phyloP scores from a whole-genome alignment of 1,140 invertebrate species.

The Lutraria rhynchaena region DNA sequence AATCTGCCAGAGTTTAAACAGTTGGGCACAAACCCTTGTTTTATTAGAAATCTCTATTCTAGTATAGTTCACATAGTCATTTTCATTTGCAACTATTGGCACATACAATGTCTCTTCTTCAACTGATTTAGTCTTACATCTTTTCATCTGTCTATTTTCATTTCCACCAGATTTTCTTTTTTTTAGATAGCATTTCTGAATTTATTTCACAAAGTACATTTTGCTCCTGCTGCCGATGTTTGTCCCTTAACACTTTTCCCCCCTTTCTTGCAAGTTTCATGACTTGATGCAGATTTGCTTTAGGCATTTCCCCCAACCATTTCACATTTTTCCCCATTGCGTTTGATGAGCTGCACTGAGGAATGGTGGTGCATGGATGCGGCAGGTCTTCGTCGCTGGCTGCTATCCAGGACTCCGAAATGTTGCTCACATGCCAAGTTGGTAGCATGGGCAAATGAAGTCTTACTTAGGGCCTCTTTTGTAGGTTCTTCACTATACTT shows the following conservation, averaged over 20 bases:
- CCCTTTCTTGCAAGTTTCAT: constrained; percentile 36
- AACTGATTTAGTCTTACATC: no score
- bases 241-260: background rate
- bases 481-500: background rate
- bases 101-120: no score
- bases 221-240: background rate
- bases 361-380: constrained; percentile 53
- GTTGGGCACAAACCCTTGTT: no score
- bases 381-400: constrained; percentile 37
- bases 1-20: no score
- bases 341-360: constrained; percentile 31
- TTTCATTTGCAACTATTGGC: no score
- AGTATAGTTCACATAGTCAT: no score
- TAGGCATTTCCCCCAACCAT: constrained; percentile 18
- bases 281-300: background rate
- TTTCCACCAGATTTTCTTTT: no score
- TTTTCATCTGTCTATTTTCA: no score
- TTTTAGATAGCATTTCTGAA: no score
- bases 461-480: background rate
- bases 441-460: background rate
- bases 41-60: no score
- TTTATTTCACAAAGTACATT: no score
- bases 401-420: constrained; percentile 38
- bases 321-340: constrained; percentile 24
- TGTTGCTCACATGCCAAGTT: constrained; percentile 23